These are phyloP conservation scores for Pelodytes ibericus DNA, from an alignment of 2,797 vertebrate species.

Conservation along the genomic window DNA sequence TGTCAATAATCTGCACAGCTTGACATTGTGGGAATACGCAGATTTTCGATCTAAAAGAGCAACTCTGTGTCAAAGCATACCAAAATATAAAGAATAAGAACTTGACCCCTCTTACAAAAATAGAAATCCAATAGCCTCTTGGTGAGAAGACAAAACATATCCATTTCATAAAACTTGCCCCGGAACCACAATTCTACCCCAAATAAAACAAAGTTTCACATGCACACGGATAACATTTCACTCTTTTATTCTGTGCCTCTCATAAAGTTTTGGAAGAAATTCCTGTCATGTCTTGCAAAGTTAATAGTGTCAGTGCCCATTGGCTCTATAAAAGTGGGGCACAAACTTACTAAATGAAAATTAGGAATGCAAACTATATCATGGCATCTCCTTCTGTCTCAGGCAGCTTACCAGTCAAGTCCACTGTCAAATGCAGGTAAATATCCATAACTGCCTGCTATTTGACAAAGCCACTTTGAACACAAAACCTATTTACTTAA, in stretches of 20 bases:
- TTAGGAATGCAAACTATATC: no score
- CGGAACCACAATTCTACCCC: not conserved
- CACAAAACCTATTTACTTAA: no score
- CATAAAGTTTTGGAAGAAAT: not conserved
- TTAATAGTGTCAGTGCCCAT: no score
- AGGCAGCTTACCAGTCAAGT: no score
- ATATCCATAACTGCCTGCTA: no score
- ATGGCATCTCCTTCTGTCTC: no score
- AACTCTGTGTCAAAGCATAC: not conserved
- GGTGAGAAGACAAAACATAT: not conserved
- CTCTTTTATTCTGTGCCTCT: not conserved
- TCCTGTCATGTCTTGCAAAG: not conserved
- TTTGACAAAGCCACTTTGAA: no score
- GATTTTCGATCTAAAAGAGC: not conserved
- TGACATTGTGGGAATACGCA: not conserved
- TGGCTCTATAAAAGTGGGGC: not conserved
- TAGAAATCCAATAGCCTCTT: not conserved
- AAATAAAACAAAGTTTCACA: not conserved
- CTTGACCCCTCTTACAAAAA: not conserved
- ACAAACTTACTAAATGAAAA: no score
- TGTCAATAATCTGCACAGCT: not conserved
- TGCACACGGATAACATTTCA: not conserved
- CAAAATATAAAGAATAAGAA: not conserved
- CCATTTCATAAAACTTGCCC: not conserved
- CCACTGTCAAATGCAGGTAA: no score